These are phyloP conservation scores for Poicephalus meyeri DNA, from an alignment of 2,113 vertebrate genomes.

Conservation along the genomic window DNA sequence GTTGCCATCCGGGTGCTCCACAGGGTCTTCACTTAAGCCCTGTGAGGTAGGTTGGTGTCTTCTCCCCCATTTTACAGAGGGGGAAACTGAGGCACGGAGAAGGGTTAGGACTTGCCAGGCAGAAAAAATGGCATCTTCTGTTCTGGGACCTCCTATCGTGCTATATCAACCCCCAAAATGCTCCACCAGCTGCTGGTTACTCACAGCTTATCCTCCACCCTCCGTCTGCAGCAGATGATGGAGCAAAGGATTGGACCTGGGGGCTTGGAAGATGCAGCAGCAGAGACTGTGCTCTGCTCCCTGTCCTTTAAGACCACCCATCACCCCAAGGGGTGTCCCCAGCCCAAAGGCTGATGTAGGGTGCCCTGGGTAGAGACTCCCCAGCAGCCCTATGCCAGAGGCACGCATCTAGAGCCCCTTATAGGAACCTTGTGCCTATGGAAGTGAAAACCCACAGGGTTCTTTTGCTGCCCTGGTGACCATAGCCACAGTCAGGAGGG, in stretches of 20 bases:
- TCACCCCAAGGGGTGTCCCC: neutral
- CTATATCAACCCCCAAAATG: neutral
- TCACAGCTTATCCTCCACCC: neutral
- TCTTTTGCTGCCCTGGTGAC: neutral
- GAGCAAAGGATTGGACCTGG: neutral
- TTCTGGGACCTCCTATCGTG: neutral
- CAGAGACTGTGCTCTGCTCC: neutral
- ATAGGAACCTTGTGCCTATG: neutral
- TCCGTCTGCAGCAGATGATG: neutral
- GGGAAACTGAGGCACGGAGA: constrained; percentile 22
- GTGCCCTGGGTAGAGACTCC: neutral
- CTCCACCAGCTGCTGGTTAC: neutral
- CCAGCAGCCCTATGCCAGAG: neutral
- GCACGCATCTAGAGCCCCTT: neutral
- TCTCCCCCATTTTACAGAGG: neutral
- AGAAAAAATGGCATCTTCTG: neutral
- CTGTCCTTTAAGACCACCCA: neutral
- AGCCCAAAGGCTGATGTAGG: neutral
- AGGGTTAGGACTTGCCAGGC: neutral
- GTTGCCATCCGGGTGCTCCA: neutral
- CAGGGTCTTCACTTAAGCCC: neutral
- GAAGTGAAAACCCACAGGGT: neutral
- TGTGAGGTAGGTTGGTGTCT: constrained; percentile 12
- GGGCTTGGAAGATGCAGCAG: neutral
- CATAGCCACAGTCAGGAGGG: neutral